Evolutionary conservation across 2,113 vertebrate genomes (phyloP).

Genomic region (Elanoides forficatus): DNA sequence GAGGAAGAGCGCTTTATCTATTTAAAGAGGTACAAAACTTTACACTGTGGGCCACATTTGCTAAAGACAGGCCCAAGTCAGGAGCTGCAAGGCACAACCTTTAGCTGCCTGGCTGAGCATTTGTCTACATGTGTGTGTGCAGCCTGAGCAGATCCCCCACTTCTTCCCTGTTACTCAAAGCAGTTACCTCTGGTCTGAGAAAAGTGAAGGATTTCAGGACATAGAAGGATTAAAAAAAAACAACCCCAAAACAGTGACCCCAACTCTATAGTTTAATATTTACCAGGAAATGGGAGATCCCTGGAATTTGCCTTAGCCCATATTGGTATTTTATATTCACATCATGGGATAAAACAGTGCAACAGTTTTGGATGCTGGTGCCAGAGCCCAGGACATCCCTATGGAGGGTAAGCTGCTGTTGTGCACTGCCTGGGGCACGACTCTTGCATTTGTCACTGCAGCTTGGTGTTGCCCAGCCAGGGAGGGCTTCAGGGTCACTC

Average conservation of each 20-base stretch:
- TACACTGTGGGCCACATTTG: neutral
- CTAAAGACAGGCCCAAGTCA: neutral
- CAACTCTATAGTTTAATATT: neutral
- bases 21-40: neutral
- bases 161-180: neutral
- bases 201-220: neutral
- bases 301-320: neutral
- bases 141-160: neutral
- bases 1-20: neutral
- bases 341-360: neutral
- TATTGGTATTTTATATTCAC: neutral
- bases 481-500: neutral
- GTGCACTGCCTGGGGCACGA: neutral
- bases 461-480: neutral
- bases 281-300: neutral
- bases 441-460: neutral
- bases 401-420: neutral
- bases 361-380: neutral
- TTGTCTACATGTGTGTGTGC: rapidly evolving
- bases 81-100: neutral
- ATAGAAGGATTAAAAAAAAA: neutral
- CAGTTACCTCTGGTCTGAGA: neutral
- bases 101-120: neutral
- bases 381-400: neutral
- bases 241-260: neutral